phyloP scores from a whole-genome alignment of 2,113 vertebrate genomes.

The Neotragus moschatus region DNA sequence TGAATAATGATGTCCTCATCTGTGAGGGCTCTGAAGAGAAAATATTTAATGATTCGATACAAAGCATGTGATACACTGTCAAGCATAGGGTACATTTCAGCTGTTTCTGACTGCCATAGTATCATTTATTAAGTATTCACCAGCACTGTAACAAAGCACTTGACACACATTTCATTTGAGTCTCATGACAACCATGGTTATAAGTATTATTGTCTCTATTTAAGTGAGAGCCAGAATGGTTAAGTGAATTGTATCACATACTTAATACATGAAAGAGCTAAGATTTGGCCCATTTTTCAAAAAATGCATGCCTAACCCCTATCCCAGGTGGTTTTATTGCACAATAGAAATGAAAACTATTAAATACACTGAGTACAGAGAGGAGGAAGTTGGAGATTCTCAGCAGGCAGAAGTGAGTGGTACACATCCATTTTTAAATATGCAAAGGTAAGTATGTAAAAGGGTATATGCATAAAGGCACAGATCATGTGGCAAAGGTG shows the following conservation, averaged over 20 bases:
- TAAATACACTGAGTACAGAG: background rate
- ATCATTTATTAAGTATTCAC: background rate
- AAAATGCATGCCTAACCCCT: background rate
- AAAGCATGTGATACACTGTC: background rate
- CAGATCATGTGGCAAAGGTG: background rate
- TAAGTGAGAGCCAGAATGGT: background rate
- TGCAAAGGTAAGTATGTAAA: background rate
- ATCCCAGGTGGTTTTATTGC: background rate
- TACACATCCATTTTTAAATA: background rate
- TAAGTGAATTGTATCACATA: background rate
- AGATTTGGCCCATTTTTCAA: background rate
- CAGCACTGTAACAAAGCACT: background rate
- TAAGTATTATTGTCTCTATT: background rate
- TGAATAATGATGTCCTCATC: background rate
- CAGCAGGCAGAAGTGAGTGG: background rate
- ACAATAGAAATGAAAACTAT: background rate
- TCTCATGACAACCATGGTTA: background rate
- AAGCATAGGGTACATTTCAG: background rate
- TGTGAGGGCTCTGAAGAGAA: background rate
- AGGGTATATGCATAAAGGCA: background rate
- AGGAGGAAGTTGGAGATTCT: background rate
- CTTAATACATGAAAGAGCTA: background rate
- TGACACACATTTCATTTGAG: background rate
- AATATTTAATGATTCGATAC: conserved; percentile 17
- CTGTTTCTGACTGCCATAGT: background rate